These are phyloP conservation scores for Lophius americanus DNA, from an alignment of 2,797 vertebrate genomes.

Conservation along the genomic window DNA sequence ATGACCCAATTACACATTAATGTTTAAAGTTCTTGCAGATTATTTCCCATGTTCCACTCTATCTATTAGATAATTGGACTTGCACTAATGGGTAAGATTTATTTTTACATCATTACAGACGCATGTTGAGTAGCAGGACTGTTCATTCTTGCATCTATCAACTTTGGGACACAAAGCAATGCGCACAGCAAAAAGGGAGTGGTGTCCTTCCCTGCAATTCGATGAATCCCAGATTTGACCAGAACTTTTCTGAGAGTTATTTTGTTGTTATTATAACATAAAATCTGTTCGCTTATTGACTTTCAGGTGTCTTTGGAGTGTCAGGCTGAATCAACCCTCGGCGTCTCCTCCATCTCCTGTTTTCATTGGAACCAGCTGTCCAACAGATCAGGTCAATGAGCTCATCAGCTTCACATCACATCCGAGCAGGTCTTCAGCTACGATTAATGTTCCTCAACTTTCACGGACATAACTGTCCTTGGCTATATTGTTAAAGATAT, in stretches of 20 bases:
- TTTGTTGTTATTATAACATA: neutral
- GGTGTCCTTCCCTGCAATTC: neutral
- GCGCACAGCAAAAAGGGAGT: no score
- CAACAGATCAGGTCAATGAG: constrained; percentile 15
- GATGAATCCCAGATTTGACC: neutral
- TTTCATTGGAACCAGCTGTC: constrained; percentile 37
- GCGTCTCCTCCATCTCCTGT: neutral
- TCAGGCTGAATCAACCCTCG: neutral
- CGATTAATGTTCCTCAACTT: neutral
- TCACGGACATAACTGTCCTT: no score
- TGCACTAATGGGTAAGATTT: no score
- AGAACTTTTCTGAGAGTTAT: neutral
- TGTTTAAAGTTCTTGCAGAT: no score
- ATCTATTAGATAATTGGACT: no score
- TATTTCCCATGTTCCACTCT: no score
- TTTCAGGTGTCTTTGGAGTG: constrained; percentile 13
- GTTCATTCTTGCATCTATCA: no score
- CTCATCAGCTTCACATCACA: constrained; percentile 34
- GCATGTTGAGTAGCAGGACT: no score
- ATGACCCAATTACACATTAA: no score
- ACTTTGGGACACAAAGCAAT: no score
- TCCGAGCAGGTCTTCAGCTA: constrained; percentile 32
- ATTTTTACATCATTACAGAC: no score
- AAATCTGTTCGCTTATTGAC: neutral
- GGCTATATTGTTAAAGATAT: neutral